These are phyloP conservation scores for Suillia variegata DNA, from an alignment of 2,888 invertebrate species.

Conservation along the genomic window DNA sequence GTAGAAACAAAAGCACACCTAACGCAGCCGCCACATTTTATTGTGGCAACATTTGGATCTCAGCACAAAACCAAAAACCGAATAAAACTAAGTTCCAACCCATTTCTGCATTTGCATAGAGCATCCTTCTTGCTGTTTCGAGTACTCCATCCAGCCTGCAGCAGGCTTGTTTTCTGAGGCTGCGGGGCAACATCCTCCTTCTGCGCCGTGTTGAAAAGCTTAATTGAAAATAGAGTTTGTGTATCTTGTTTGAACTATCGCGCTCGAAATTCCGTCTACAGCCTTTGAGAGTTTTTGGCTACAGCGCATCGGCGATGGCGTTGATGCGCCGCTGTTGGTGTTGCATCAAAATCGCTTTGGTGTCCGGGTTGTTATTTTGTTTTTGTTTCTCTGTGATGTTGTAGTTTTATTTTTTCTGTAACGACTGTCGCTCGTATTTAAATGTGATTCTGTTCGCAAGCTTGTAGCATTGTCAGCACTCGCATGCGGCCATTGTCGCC, in stretches of 20 bases:
- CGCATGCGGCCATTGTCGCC: background rate
- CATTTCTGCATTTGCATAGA: slow-evolving; percentile 3
- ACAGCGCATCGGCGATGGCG: background rate
- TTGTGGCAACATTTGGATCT: too few species aligned
- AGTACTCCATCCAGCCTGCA: too few species aligned
- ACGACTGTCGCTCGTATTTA: slow-evolving; percentile 1
- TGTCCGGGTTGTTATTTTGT: background rate
- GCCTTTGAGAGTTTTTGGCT: background rate
- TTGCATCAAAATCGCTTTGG: background rate
- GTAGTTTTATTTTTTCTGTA: background rate
- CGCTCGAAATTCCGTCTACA: background rate
- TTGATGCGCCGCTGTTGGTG: background rate
- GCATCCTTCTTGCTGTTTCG: too few species aligned
- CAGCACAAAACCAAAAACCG: background rate
- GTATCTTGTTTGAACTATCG: slow-evolving; percentile 1
- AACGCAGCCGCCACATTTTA: background rate
- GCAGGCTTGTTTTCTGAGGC: too few species aligned
- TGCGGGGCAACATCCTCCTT: background rate
- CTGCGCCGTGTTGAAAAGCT: slow-evolving; percentile 1
- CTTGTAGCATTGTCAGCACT: background rate
- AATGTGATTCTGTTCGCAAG: slow-evolving; percentile 1
- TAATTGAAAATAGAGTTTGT: background rate
- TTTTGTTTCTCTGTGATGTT: background rate
- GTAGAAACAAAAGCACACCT: background rate
- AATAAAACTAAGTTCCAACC: background rate